Conservation (phyloP, 2,888 invertebrate species). For the Drosophila yooni region DNA sequence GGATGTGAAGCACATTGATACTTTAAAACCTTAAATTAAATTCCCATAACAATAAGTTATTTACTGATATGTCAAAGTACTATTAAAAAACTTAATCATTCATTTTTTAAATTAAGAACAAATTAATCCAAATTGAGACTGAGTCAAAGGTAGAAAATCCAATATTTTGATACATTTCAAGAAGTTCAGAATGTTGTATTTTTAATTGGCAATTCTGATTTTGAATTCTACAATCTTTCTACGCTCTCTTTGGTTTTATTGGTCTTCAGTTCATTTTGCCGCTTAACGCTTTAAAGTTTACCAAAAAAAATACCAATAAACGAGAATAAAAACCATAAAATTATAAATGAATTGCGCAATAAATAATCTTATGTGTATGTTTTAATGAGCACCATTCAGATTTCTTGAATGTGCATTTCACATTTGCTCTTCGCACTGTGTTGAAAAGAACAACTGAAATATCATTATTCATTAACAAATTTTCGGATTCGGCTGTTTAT, state of each 20-base stretch:
- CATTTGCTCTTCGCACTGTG: not conserved
- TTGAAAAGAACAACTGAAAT: constrained; percentile 9
- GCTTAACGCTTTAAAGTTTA: not conserved
- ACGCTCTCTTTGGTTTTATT: not conserved
- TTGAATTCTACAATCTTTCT: not conserved
- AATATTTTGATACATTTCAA: not conserved
- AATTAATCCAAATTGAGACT: not conserved
- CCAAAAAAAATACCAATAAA: not conserved
- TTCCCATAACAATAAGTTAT: not conserved
- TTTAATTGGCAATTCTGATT: not conserved
- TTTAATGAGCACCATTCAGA: not conserved
- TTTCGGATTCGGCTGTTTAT: constrained; percentile 8
- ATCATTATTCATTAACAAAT: constrained; percentile 20
- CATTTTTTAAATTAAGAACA: not conserved
- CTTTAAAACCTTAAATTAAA: not conserved
- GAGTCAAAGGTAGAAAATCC: not conserved
- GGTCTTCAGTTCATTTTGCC: not conserved
- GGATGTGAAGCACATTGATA: not conserved
- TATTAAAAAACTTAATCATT: not conserved
- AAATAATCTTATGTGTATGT: not conserved
- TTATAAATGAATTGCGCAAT: not conserved
- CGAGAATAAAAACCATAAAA: not conserved
- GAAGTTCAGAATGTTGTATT: not conserved
- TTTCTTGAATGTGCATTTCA: not conserved
- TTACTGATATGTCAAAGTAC: too few relatives aligned